These are phyloP conservation scores for Lepus europaeus DNA, from an alignment of 2,113 vertebrate genomes.

Conservation along the genomic window DNA sequence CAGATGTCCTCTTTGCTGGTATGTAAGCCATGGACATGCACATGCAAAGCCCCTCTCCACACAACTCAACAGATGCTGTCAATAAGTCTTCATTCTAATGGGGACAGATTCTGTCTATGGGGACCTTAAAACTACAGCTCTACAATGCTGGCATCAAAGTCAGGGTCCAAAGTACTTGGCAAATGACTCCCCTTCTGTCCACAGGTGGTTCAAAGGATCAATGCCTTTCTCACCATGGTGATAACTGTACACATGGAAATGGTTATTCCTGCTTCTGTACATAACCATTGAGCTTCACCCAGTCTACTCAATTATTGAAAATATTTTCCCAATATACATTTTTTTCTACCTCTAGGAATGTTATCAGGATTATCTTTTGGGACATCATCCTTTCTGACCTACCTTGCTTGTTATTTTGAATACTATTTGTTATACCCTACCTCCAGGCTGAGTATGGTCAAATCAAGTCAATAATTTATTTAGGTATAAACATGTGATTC, in stretches of 20 bases:
- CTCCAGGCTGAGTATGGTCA: neutral
- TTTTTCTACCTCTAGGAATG: neutral
- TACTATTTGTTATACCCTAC: neutral
- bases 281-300: slow-evolving; percentile 52
- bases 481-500: neutral
- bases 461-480: neutral
- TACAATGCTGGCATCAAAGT: neutral
- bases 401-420: neutral
- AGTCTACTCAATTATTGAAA: slow-evolving; percentile 65
- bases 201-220: slow-evolving; percentile 47
- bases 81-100: slow-evolving; percentile 1
- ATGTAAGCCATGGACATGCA: neutral
- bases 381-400: slow-evolving; percentile 5
- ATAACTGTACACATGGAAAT: slow-evolving; percentile 79
- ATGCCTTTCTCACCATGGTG: slow-evolving; percentile 65
- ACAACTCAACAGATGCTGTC: neutral
- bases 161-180: neutral
- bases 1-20: neutral
- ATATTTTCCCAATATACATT: slow-evolving; percentile 54
- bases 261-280: slow-evolving; percentile 47
- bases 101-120: neutral
- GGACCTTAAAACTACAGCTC: neutral
- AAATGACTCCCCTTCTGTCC: neutral
- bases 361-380: neutral
- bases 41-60: neutral